Conservation (phyloP, 1,140 invertebrate genomes). For the Stenopsyche tienmushanensis region DNA sequence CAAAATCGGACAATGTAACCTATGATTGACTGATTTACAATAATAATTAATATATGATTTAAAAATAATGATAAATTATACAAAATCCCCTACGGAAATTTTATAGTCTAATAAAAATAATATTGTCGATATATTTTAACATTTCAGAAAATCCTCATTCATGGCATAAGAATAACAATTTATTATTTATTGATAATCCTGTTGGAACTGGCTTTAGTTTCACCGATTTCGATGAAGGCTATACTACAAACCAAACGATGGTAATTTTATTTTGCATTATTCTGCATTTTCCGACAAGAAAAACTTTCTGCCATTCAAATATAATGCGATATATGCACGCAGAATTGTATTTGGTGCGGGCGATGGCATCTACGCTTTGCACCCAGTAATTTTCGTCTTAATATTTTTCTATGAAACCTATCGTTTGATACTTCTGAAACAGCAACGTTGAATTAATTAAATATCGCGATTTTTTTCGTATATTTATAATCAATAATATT, state of each 20-base stretch:
- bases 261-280: slow-evolving; percentile 44
- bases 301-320: neutral
- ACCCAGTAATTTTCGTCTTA: too few species aligned
- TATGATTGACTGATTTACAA: too few species aligned
- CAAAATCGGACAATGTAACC: too few species aligned
- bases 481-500: too few species aligned
- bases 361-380: too few species aligned
- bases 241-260: slow-evolving; percentile 64
- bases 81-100: too few species aligned
- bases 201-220: slow-evolving; percentile 81
- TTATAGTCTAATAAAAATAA: neutral
- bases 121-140: neutral
- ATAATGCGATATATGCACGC: neutral
- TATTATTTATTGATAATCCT: slow-evolving; percentile 85
- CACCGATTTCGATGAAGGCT: slow-evolving; percentile 63
- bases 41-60: too few species aligned
- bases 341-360: too few species aligned
- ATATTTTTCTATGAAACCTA: too few species aligned
- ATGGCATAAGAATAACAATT: slow-evolving; percentile 72
- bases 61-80: neutral
- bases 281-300: neutral
- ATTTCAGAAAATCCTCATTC: slow-evolving; percentile 58
- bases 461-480: too few species aligned
- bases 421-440: too few species aligned
- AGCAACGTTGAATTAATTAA: too few species aligned